Evolutionary conservation across 2,113 vertebrate genomes (phyloP).

Genomic region (Athene noctua): DNA sequence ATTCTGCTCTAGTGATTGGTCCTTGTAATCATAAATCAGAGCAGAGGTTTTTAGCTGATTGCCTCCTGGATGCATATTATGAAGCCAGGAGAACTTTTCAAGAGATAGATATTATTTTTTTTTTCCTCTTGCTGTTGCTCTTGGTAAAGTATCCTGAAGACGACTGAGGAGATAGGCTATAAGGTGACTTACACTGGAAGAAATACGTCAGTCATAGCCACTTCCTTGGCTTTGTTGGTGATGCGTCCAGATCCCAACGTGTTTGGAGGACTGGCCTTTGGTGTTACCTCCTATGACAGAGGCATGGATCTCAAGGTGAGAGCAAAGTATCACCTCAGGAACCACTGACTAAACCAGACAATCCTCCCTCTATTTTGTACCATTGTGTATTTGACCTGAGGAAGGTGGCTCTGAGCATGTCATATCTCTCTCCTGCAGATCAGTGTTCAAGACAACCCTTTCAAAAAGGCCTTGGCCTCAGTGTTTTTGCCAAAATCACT

Average conservation of each 20-base stretch:
- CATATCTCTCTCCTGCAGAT: constrained; percentile 70
- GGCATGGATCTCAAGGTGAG: constrained; percentile 76
- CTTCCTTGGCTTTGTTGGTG: constrained; percentile 77
- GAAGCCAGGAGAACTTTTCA: not conserved
- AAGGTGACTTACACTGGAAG: constrained; percentile 74
- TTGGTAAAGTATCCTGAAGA: constrained; percentile 77
- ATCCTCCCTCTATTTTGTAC: not conserved
- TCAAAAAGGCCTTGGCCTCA: constrained; percentile 56
- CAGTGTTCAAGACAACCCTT: constrained; percentile 63
- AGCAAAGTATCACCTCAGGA: not conserved
- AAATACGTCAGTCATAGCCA: constrained; percentile 53
- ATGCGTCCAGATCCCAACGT: constrained; percentile 50
- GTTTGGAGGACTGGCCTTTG: constrained; percentile 83
- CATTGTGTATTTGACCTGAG: not conserved
- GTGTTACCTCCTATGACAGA: constrained; percentile 63
- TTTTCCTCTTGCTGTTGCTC: not conserved
- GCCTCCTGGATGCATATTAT: not conserved
- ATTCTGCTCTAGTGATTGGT: not conserved
- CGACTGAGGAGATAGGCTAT: constrained; percentile 78
- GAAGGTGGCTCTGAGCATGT: not conserved
- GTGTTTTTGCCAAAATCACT: constrained; percentile 81
- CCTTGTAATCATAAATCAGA: not conserved
- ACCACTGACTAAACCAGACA: not conserved
- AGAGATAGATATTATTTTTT: not conserved
- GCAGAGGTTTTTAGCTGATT: not conserved